Evolutionary conservation across 2,888 invertebrate genomes (phyloP), one percentile per base, ranked within the genome.

Genomic region (Drosophila gaucha): DNA sequence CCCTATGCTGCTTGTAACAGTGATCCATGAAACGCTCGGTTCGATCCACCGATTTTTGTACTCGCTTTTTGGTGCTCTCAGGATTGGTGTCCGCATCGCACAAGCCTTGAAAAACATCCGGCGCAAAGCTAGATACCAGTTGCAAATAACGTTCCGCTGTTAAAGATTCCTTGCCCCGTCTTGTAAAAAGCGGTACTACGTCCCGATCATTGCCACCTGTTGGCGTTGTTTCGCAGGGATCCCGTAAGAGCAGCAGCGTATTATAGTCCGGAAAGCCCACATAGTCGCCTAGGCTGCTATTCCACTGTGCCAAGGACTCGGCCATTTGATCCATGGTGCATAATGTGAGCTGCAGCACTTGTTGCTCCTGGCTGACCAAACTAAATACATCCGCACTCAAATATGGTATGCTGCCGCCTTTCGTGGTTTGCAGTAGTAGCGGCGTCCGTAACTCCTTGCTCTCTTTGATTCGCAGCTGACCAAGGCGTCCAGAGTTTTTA

Each of bases 401-500:
- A 91, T 97, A 95, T 0, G 97, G 96, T 46, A 97, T 94, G 91
- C 96, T 95, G 43, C 97, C 98, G 78, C 95, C 94, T 95, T 91
- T 91, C 9, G 97, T 96, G 67, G 96, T 94, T 62, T 97, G 92
- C 85, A 97, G 93, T 28, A 95, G 93, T 49, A 95, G 91, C 0
- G 97, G 97, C 22, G 97, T 97, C 91, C 95, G 94, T 46, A 96
- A 93, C 43, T 89, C 86, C 31, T 93, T 92, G 24, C 93, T 90
- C 0, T 72, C 67, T 3, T 66, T 79, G 1, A 82, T 51, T 10
- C 50, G 36, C 57, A 96, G 93, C 67, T 94, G 94, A 0, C 97
- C 97, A 50, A 95, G 89, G 24, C 97, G 94, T 24, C 95, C 95
- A 36, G 93, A 92, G 67, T 93, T 93, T 90, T 93, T 93, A 35